Conservation (phyloP, 2,888 invertebrate genomes). For the Drymonia ruficornis region DNA sequence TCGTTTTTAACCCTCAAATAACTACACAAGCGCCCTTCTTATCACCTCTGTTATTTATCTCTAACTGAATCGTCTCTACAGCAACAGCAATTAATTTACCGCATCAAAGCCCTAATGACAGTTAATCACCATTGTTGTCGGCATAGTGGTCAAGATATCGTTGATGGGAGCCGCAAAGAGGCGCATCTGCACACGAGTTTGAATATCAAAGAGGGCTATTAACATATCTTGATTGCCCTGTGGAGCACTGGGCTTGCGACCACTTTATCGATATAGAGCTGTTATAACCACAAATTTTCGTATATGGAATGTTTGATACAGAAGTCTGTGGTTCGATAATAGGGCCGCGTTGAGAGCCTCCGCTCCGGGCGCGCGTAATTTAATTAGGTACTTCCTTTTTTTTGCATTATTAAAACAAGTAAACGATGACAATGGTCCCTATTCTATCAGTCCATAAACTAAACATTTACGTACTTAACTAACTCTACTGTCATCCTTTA, state of each 20-base stretch:
- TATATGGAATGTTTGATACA: too few species aligned
- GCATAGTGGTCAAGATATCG: slow-evolving; percentile 53
- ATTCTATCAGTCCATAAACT: too few species aligned
- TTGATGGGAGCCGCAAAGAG: slow-evolving; percentile 48
- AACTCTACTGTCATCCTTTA: too few species aligned
- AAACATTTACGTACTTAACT: too few species aligned
- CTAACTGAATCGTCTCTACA: neutral
- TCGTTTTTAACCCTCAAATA: too few species aligned
- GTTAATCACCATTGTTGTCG: slow-evolving; percentile 43
- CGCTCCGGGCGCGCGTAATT: too few species aligned
- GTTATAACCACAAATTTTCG: slow-evolving; percentile 11
- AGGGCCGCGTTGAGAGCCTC: too few species aligned
- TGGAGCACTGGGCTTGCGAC: slow-evolving; percentile 45
- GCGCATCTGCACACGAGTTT: slow-evolving; percentile 57
- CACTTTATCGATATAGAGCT: slow-evolving; percentile 51
- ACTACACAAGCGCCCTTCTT: too few species aligned
- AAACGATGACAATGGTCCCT: too few species aligned
- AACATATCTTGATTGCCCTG: slow-evolving; percentile 69
- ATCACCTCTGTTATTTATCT: neutral
- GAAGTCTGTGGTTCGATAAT: too few species aligned
- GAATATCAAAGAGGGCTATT: slow-evolving; percentile 67
- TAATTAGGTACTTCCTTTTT: too few species aligned
- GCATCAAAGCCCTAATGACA: slow-evolving; percentile 22
- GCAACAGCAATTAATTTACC: slow-evolving; percentile 5
- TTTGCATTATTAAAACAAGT: too few species aligned